These are phyloP conservation scores for Heteronetta atricapilla DNA, from an alignment of 2,113 vertebrate species.

Conservation along the genomic window DNA sequence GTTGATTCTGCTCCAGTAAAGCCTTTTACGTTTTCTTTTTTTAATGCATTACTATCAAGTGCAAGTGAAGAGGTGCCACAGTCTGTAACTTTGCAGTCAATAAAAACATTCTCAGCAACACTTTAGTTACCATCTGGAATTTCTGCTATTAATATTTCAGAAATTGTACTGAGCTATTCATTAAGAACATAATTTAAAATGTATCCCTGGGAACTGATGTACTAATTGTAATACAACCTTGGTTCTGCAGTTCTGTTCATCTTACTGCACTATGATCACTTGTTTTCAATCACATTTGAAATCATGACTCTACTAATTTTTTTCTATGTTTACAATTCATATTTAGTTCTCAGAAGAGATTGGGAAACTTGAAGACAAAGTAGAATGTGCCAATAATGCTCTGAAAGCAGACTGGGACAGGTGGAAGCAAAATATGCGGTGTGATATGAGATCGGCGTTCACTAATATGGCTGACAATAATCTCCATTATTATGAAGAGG, in stretches of 20 bases:
- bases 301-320: neutral
- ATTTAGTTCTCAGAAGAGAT: conserved; percentile 88
- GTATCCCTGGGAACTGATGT: neutral
- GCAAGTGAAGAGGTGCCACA: neutral
- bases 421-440: conserved; percentile 87
- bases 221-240: neutral
- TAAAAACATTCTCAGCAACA: neutral
- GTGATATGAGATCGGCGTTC: conserved; percentile 86
- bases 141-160: neutral
- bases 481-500: conserved; percentile 90
- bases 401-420: conserved; percentile 90
- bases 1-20: neutral
- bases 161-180: neutral
- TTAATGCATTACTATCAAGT: neutral
- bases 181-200: conserved; percentile 45
- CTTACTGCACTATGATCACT: neutral
- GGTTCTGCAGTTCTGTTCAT: neutral
- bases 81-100: neutral
- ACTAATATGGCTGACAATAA: conserved; percentile 85
- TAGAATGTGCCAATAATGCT: conserved; percentile 89
- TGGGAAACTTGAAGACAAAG: conserved; percentile 86
- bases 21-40: neutral
- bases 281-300: neutral
- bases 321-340: neutral
- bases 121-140: neutral